Conservation (phyloP, 2,797 vertebrate species). For the Phylloscopus collybita region DNA sequence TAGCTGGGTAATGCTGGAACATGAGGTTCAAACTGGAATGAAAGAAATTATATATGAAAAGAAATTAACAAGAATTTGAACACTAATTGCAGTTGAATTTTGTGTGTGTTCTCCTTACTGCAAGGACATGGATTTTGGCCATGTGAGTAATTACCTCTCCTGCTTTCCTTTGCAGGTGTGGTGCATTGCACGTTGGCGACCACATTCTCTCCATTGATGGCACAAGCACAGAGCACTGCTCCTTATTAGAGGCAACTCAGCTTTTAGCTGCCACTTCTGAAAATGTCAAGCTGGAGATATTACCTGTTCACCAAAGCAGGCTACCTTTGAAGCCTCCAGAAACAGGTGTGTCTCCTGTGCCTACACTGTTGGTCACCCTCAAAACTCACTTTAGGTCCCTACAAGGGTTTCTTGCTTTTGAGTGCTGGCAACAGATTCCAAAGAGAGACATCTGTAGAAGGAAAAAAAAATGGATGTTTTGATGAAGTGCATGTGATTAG, state of each 20-base stretch:
- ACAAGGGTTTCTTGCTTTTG: not conserved
- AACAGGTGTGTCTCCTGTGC: conserved; percentile 81
- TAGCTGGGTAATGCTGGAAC: not conserved
- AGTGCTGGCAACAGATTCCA: not conserved
- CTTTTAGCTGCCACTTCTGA: conserved; percentile 89
- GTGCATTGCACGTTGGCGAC: conserved; percentile 88
- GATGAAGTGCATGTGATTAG: conserved; percentile 30
- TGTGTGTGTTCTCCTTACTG: not conserved
- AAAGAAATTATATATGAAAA: not conserved
- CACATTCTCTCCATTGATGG: conserved; percentile 95
- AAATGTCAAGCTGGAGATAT: conserved; percentile 89
- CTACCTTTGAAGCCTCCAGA: conserved; percentile 87
- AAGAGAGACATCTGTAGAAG: conserved; percentile 11
- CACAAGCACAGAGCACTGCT: conserved; percentile 93
- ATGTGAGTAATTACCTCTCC: not conserved
- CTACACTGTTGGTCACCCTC: not conserved
- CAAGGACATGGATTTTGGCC: not conserved
- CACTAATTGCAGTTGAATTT: not conserved
- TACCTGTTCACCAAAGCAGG: conserved; percentile 88
- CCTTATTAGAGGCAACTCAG: conserved; percentile 91
- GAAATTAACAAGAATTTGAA: not conserved
- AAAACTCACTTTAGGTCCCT: not conserved
- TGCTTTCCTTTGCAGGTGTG: conserved; percentile 82
- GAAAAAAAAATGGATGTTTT: not conserved
- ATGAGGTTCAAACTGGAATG: not conserved